phyloP scores from a whole-genome alignment of 2,113 vertebrate species.

The Probosciger aterrimus region DNA sequence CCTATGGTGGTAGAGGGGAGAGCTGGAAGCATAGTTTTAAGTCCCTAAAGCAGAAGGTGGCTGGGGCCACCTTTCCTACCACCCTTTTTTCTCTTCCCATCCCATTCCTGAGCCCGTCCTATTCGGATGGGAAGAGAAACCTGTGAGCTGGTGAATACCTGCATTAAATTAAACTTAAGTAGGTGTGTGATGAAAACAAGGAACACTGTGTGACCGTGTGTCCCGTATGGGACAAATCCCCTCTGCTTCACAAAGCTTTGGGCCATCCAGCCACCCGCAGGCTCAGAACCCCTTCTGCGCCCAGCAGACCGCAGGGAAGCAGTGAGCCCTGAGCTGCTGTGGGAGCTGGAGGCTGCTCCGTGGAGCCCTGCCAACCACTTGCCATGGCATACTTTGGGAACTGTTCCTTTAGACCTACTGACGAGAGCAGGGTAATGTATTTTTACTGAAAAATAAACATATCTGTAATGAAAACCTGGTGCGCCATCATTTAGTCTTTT shows the following conservation, averaged over 20 bases:
- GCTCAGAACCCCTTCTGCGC: neutral
- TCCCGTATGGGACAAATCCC: neutral
- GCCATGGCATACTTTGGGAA: neutral
- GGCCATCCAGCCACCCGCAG: neutral
- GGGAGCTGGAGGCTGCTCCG: accelerated
- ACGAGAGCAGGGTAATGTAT: neutral
- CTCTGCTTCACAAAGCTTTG: neutral
- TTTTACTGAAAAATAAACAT: conserved; percentile 48
- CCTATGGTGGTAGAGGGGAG: neutral
- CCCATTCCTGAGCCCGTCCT: neutral
- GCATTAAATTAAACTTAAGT: neutral
- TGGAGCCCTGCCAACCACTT: conserved; percentile 31
- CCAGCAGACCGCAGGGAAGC: neutral
- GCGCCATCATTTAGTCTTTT: neutral
- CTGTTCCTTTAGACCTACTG: neutral
- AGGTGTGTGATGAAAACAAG: neutral
- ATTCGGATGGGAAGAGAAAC: neutral
- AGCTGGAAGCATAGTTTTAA: neutral
- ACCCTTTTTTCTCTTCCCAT: neutral
- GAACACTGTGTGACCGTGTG: neutral
- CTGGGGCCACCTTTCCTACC: neutral
- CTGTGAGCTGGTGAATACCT: neutral
- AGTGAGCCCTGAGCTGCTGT: neutral
- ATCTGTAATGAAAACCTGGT: conserved; percentile 31
- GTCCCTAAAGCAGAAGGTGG: neutral